Evolutionary conservation across 1,140 invertebrate genomes (phyloP).

Genomic region (Phthorimaea operculella): DNA sequence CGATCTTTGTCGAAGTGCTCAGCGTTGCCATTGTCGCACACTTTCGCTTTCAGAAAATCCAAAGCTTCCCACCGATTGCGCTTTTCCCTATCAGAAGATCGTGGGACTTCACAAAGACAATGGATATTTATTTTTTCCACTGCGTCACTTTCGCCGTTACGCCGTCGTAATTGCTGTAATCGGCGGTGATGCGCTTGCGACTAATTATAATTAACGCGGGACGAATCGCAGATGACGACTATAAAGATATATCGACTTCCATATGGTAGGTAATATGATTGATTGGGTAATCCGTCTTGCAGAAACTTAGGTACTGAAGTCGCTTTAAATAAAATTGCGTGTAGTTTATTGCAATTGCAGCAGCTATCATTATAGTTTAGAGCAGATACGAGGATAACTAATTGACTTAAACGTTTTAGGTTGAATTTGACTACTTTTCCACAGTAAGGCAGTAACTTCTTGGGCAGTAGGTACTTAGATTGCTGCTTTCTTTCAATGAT

Average conservation of each 20-base stretch:
- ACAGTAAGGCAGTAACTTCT: too few relatives aligned
- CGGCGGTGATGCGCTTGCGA: conserved; percentile 26
- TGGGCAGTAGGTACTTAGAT: too few relatives aligned
- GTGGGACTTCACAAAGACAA: conserved; percentile 49
- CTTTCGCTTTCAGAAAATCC: conserved; percentile 44
- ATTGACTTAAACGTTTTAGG: too few relatives aligned
- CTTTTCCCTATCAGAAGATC: conserved; percentile 58
- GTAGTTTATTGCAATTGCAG: too few relatives aligned
- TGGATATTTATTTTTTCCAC: conserved; percentile 46
- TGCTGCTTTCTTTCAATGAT: too few relatives aligned
- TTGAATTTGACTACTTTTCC: too few relatives aligned
- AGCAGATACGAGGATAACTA: too few relatives aligned
- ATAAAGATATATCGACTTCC: background rate
- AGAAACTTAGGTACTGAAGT: too few relatives aligned
- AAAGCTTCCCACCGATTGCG: conserved; percentile 47
- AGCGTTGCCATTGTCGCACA: conserved; percentile 37
- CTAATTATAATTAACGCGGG: conserved; percentile 28
- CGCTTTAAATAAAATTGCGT: too few relatives aligned
- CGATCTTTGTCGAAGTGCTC: conserved; percentile 4
- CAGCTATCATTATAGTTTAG: too few relatives aligned
- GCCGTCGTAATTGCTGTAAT: conserved; percentile 44
- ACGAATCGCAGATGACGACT: conserved; percentile 2
- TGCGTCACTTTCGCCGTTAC: conserved; percentile 53
- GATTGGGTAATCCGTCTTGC: too few relatives aligned
- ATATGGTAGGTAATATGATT: background rate